Evolutionary conservation across 1,140 invertebrate genomes (phyloP), one percentile per base, ranked within the genome.

Genomic region (Phortica variegata): DNA sequence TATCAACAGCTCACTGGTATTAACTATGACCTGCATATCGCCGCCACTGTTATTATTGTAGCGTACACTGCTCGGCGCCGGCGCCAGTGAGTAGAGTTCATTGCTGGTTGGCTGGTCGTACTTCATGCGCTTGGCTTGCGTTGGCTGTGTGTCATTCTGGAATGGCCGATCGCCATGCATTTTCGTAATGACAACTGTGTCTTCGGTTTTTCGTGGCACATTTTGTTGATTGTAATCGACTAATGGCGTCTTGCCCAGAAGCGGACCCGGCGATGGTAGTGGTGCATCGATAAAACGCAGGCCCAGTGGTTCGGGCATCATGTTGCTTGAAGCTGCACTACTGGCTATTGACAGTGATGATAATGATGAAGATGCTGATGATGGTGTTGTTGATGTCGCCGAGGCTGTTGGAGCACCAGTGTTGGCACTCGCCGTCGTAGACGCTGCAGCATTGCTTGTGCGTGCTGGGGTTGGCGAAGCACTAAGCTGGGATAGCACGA

Each of bases 231-330:
- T 62, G 17, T 65, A 74, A 41, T 89, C 87, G n/a, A 91, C 85
- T 18, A 91, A 74, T 21, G 87, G 80, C 7, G 89, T 91, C 55
- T 87, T 88, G 2, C 89, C 88, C 13, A 90, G 76, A 48, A 90
- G 77, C 1, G 90, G 88, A 0, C 89, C 89, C 0, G 88, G 89
- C 8, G 88, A 90, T 7, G 86, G 85, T 7, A 89, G 73, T 1
- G 87, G 77, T 26, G 82, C 70, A 63, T 80, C 79, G 31, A 73
- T 60, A 31, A 75, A 70, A 3, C 65, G 58, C 10, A 73, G 36
- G 0, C 56, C 49, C 6, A 63, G 40, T 56, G 10, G 36, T 48
- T 12, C 33, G 37, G 19, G 50, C 34, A 32, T 58, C 42, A 54
- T 47, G 42, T 34, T 44, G 23, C 53, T 43, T 18, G 44, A 36